Base-by-base conservation (phyloP, 2,888 invertebrate species). In the Magallana nippona region DNA sequence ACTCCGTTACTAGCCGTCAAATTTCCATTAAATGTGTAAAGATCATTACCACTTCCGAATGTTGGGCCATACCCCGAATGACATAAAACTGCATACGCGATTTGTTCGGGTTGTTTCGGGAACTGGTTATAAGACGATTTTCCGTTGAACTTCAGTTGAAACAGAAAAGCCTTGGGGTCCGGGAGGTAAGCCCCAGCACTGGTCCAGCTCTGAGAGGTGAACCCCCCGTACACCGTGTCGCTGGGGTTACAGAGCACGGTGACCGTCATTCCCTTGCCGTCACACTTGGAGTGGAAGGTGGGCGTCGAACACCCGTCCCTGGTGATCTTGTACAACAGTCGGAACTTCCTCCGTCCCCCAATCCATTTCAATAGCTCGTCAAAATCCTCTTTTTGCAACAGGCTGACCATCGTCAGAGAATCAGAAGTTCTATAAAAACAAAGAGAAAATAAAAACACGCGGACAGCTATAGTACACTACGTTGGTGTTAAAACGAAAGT, bases 191-290 rank as follows among this genome's bases (percentile, higher is more conserved):
- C 11, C 11, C 71, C 60, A 13, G 60, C 77, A 1, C 56, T 79
- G 11, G n/a, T 82, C 87, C 87, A 87, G 60, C 44, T 81, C 17
- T 63, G 62, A 2, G 86, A 56, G 15, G 86, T 85, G 62, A 85
- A 87, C 0, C 86, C 87, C 3, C 87, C 87, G 63, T 82, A 87
- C 55, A 87, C 84, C 13, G 79, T 85, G 19, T 82, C 83, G 63
- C 62, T 56, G 3, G 82, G 62, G 79, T 86, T 86, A 60, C 83
- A 86, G 55, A 84, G 17, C 5, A 87, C 77, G 0, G 83, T 83
- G 11, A 87, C 84, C 0, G 87, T 85, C 13, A 86, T 83, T 0
- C 87, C 87, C 57, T 85, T 83, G 44, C 85, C 84, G 81, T 87
- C 82, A 82, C 87, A 87, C 60, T 84, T 84, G 62, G 81, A 62